Base-by-base conservation (phyloP, 2,113 vertebrate species). In the Euleptes europaea region DNA sequence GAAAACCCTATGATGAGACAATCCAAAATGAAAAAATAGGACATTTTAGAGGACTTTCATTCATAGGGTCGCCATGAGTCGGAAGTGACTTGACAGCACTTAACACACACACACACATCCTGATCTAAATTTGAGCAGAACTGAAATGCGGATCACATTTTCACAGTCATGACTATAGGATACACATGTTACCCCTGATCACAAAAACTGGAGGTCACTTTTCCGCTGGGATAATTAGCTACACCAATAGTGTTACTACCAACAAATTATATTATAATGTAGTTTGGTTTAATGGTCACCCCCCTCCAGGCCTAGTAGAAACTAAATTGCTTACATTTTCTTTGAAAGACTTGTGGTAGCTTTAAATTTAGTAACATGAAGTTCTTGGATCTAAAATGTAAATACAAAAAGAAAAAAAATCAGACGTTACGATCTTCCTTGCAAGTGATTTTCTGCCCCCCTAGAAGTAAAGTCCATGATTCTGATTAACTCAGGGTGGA, bases 341-440 rank as follows among this genome's bases (percentile, higher is more conserved):
- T 15, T 89, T 23, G 71, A 79, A 71, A 83, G 1, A 74, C 75
- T 84, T 84, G 66, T 31, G 8, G 0, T 54, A 86, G 86, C 12
- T n/a, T 67, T 90, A 66, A 44, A 67, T 11, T 89, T 83, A n/a
- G 76, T 72, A 86, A 75, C 69, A 73, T 0, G 12, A 17, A 78
- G 13, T 84, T 92, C 91, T 84, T 90, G 85, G 40, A 92, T 3
- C 94, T 95, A 80, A 90, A 92, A 92, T 80, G 1, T 47, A 11
- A 87, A 77, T 28, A 80, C 12, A 90, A 86, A 78, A 90, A 44
- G 65, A 14, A 21, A 23, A 19, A 77, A 54, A 54, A 54, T 12
- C 33, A 67, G 54, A 5, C 23, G 38, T 66, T 77, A 69, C 28
- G 38, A 31, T 77, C 49, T 60, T 67, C 11, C 33, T n/a, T 80